A percentile compares a stretch with the other conserved stretches of the same genome.
phyloP scores from a whole-genome alignment of 2,113 vertebrate species.

The Spea multiplicata region DNA sequence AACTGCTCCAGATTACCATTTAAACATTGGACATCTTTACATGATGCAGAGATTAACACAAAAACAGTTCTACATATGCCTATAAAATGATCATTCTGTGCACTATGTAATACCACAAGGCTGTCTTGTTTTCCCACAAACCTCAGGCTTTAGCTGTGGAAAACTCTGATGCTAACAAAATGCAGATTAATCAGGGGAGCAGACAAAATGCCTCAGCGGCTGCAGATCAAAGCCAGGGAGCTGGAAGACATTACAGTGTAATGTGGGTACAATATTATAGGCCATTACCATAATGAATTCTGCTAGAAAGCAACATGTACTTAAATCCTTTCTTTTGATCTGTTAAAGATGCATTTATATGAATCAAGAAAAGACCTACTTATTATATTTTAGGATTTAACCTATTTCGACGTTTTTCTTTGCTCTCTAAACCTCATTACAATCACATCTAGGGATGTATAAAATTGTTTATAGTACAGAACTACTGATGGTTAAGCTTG shows the following conservation, averaged over 20 bases:
- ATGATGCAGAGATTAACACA: not conserved
- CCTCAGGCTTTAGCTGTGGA: conserved; percentile 49
- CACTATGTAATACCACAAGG: too few species aligned
- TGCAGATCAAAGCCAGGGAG: conserved; percentile 63
- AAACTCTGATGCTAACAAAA: conserved; percentile 63
- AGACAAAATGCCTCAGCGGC: conserved; percentile 56
- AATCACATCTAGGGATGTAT: not conserved
- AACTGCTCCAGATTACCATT: too few species aligned
- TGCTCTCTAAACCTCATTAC: conserved; percentile 18
- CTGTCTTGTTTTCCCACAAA: conserved; percentile 40
- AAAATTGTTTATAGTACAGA: not conserved
- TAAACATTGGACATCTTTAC: too few species aligned
- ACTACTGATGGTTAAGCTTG: not conserved
- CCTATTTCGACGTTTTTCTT: conserved; percentile 1
- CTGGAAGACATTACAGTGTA: conserved; percentile 40
- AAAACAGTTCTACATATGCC: not conserved
- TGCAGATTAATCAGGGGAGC: conserved; percentile 63
- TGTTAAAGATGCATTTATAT: too few species aligned
- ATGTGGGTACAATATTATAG: conserved; percentile 53
- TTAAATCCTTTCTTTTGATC: conserved; percentile 62
- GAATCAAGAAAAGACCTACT: conserved; percentile 59
- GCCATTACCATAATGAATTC: conserved; percentile 69
- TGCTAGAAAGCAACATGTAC: conserved; percentile 64
- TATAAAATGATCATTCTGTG: not conserved
- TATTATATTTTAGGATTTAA: conserved; percentile 45